Conservation (phyloP, 2,797 vertebrate species). For the Chaetodon trifasciatus region DNA sequence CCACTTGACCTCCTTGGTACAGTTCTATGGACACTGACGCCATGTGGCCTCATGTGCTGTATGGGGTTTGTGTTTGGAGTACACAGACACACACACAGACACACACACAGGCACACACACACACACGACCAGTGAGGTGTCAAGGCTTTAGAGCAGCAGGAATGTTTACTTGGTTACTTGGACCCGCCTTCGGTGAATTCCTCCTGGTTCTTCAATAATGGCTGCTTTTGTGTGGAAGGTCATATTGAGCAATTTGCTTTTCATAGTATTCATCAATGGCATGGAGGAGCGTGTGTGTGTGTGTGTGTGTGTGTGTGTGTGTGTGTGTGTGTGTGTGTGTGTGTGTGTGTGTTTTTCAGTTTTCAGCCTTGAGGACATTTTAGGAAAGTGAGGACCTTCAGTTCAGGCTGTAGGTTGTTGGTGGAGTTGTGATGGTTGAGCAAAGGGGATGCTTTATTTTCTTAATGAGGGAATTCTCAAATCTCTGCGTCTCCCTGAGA, state of each 20-base stretch:
- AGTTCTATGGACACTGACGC: slow-evolving; percentile 46
- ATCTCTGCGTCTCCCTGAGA: slow-evolving; percentile 18
- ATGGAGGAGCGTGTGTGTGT: not conserved
- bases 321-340: slow-evolving; percentile 14
- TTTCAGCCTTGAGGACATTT: slow-evolving; percentile 23
- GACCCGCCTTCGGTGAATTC: slow-evolving; percentile 68
- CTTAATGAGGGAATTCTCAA: slow-evolving; percentile 27
- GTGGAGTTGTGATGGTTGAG: not conserved
- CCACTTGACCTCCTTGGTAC: slow-evolving; percentile 59
- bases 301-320: slow-evolving; percentile 16
- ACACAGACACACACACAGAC: slow-evolving; percentile 40
- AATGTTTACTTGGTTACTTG: slow-evolving; percentile 72
- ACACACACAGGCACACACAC: slow-evolving; percentile 31
- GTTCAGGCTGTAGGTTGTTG: slow-evolving; percentile 13
- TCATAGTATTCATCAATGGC: slow-evolving; percentile 56
- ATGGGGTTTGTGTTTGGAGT: slow-evolving; percentile 61
- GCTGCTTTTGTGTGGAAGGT: slow-evolving; percentile 73
- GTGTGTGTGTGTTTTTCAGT: slow-evolving; percentile 1
- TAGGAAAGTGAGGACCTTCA: slow-evolving; percentile 19
- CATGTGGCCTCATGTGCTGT: slow-evolving; percentile 54
- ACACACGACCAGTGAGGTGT: slow-evolving; percentile 25
- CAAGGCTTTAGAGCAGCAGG: slow-evolving; percentile 60
- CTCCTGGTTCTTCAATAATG: slow-evolving; percentile 58
- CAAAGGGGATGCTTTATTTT: slow-evolving; percentile 20
- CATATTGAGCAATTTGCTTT: slow-evolving; percentile 67